A percentile compares a stretch with the other conserved stretches of the same genome.
Conservation (phyloP, 1,140 invertebrate genomes). For the Diabrotica undecimpunctata region DNA sequence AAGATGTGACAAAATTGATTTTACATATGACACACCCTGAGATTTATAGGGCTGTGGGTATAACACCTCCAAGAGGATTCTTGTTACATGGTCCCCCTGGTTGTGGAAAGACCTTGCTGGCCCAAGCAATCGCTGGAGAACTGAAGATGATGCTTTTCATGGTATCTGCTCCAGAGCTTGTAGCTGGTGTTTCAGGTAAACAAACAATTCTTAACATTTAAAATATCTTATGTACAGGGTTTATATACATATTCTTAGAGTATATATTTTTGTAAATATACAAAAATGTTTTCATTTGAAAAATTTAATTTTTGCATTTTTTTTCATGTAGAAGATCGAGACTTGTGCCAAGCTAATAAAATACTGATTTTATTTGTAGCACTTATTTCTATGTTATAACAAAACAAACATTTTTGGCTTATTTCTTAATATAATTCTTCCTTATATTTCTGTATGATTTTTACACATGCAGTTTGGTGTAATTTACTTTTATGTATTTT, state of each 20-base stretch:
- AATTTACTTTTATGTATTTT: no score
- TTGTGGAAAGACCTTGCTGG: slow-evolving; percentile 88
- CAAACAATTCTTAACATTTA: background rate
- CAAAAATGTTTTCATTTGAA: background rate
- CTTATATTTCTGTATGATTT: no score
- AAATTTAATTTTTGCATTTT: no score
- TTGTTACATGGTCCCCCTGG: slow-evolving; percentile 89
- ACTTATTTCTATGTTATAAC: no score
- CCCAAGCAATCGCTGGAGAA: slow-evolving; percentile 87
- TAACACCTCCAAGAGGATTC: slow-evolving; percentile 79
- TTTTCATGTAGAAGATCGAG: no score
- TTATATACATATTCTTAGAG: background rate
- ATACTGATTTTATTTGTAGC: no score
- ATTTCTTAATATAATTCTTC: no score
- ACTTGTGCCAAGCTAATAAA: no score
- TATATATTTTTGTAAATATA: background rate
- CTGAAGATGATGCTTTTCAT: slow-evolving; percentile 74
- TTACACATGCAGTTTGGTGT: no score
- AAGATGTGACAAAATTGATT: slow-evolving; percentile 76
- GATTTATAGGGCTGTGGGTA: slow-evolving; percentile 73
- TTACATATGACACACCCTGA: slow-evolving; percentile 82
- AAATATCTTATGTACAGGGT: background rate
- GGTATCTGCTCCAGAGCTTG: slow-evolving; percentile 84
- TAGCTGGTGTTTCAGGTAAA: slow-evolving; percentile 78
- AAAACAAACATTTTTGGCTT: no score